Evolutionary conservation across 2,797 vertebrate genomes (phyloP), one percentile per base, ranked within the genome.

Genomic region (Hipposideros larvatus): DNA sequence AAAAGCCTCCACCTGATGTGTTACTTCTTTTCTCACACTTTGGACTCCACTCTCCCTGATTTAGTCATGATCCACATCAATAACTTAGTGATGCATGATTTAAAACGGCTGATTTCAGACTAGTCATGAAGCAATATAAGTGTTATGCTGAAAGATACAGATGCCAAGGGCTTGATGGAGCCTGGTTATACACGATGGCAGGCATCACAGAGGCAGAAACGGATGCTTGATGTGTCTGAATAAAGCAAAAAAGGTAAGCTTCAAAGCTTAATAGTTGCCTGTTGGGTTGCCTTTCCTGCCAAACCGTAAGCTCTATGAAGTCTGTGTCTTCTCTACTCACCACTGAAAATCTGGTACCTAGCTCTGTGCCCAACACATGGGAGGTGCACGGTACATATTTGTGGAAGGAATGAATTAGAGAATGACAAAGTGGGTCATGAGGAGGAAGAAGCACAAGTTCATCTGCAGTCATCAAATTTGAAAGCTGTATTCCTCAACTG

Each of bases 41-140:
- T 61, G 68, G 26, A 70, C 59, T 84, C 71, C 19, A 43, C 63
- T 53, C 22, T 87, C 65, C 63, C 68, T 80, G 71, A 74, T 74
- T 31, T 22, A 46, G 13, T 87, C 55, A 57, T 82, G 94, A 94
- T 73, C 63, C 79, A 66, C 53, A n/a, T 93, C 88, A 84, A 70
- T 84, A 94, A 87, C 61, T 95, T 85, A 88, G 86, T 43, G 41
- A 94, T 85, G 71, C 63, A 46, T 68, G 53, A 93, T 93, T 96
- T 91, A 53, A 87, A 95, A 80, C 1, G 37, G 65, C 74, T 94
- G 86, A 95, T 73, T 91, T 80, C 75, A 85, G 26, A 63, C 34
- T 14, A 74, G 61, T 57, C 57, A 57, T 51, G 41, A 85, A 86
- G 61, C 34, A 87, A 87, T 94, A n/a, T 91, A 78, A 65, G 28